Evolutionary conservation across 2,797 vertebrate species (phyloP), one percentile per base, ranked within the genome.

Genomic region (Chromis chromis): DNA sequence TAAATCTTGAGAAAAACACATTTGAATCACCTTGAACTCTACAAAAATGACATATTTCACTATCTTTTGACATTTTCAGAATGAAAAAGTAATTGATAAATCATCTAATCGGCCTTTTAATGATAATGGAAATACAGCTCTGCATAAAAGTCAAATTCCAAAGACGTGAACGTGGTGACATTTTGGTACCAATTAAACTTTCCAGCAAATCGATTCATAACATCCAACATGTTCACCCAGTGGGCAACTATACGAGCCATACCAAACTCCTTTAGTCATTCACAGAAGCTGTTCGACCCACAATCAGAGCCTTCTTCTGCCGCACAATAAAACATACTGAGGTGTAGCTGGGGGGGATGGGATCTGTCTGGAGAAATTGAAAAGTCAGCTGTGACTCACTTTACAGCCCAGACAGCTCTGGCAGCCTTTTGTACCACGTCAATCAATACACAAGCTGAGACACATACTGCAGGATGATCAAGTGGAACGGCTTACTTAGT

Each of bases 321-420:
- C 54, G 22, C 48, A 52, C 27, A 44, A 25, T 49, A 46, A 46
- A 56, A 61, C 60, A 42, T 21, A 60, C 61, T 31, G 52, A 48
- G 31, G 46, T 65, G 59, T 69, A 44, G 52, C 50, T 19, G 52
- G 33, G 13, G 5, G 4, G 39, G 28, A 50, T 33, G 65, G 44
- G 54, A 61, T 58, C 31, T 44, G 63, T 65, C 49, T 53, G 24
- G 16, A 54, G 21, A 61, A 63, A 77, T 22, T 73, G 60, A 71
- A 66, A 69, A 61, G 73, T 82, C 80, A 81, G 62, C 48, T 22
- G 17, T 85, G 88, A 91, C 86, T 91, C 86, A 86, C 65, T 74
- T 70, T 17, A 74, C 64, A 71, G 79, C 81, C 82, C 79, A 88
- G 83, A 88, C 87, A 57, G 54, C 67, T 64, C 50, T 58, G 50